Evolutionary conservation across 2,797 vertebrate species (phyloP), one percentile per base, ranked within the genome.

Genomic region (Myiotriccus ornatus): DNA sequence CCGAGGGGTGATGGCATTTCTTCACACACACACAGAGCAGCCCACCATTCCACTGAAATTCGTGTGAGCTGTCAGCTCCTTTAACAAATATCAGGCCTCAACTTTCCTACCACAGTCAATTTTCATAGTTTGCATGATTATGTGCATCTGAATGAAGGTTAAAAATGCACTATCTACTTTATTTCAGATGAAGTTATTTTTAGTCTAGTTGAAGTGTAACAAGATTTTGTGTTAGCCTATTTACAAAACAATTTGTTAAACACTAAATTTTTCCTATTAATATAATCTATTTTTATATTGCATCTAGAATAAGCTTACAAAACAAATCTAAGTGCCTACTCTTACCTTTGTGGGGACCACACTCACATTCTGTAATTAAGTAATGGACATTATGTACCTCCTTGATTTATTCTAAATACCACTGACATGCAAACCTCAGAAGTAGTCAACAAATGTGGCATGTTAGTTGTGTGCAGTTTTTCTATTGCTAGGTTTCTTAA

Each of bases 211-310:
- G 20, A 81, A 91, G 93, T 39, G 52, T 91, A 95, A 92, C 55
- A 91, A 87, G 74, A 85, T 47, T 95, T 95, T 90, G 50, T 93
- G 75, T 79, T 97, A 94, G 74, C 67, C 82, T 94, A 95, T 97
- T 97, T 96, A 94, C 94, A 96, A 79, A 95, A 62, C 55, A 30
- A 68, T 94, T 97, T 96, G 95, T 95, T 97, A 97, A 97, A 97
- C 96, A 97, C 95, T 97, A 96, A 96, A 79, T 95, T 92, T 97
- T 98, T 98, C 97, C 96, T 97, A 93, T 97, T 98, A 98, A 98
- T 97, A 97, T 94, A 88, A 97, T 97, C 97, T 98, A 98, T 98
- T 98, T 98, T 98, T 98, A 75, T 98, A 98, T 84, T 93, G 94
- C 77, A 94, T 90, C 84, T 97, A 94, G 82, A 96, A 84, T 89